Evolutionary conservation across 1,140 invertebrate genomes (phyloP).

Genomic region (Samia ricini): DNA sequence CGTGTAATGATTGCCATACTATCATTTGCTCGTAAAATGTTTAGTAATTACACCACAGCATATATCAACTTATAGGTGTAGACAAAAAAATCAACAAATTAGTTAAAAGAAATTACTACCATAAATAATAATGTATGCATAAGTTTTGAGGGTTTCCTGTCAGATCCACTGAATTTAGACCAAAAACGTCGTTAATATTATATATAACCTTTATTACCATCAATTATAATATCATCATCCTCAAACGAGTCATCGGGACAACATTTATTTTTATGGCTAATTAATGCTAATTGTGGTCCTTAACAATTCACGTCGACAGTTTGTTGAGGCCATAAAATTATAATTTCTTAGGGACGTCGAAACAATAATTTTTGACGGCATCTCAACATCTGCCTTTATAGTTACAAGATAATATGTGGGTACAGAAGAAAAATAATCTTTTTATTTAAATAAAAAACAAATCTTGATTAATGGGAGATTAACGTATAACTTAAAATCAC

Average conservation of each 20-base stretch:
- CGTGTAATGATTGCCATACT: too few relatives aligned
- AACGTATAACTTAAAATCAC: too few relatives aligned
- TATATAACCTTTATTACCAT: neutral
- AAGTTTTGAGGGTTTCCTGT: too few relatives aligned
- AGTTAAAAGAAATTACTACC: too few relatives aligned
- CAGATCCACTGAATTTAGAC: too few relatives aligned
- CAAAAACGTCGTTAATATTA: neutral
- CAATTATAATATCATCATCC: neutral
- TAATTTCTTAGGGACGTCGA: neutral
- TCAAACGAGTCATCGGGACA: neutral
- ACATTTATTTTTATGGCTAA: constrained; percentile 4
- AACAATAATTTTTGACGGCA: constrained; percentile 4
- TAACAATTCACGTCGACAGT: constrained; percentile 5
- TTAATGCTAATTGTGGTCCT: constrained; percentile 6
- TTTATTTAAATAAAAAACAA: neutral
- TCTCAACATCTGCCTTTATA: constrained; percentile 1
- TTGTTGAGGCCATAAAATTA: constrained; percentile 3
- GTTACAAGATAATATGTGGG: neutral
- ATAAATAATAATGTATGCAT: too few relatives aligned
- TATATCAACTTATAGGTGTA: too few relatives aligned
- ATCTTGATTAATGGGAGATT: neutral
- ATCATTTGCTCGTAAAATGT: too few relatives aligned
- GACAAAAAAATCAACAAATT: too few relatives aligned
- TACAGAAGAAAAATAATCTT: neutral
- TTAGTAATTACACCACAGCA: too few relatives aligned